Evolutionary conservation across 2,888 invertebrate genomes (phyloP).

Genomic region (Metopia argyrocephala): DNA sequence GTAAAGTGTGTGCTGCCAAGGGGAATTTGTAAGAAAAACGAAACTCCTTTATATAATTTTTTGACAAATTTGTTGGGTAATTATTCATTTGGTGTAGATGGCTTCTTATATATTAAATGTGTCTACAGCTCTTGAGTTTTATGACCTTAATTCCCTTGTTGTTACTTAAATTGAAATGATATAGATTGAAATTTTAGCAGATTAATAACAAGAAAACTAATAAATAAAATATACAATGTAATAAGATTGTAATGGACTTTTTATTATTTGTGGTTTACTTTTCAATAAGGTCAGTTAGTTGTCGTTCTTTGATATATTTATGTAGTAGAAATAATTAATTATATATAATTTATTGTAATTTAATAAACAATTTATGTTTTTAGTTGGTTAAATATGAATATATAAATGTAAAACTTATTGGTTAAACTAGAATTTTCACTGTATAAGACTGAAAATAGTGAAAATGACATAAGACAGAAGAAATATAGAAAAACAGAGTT

Average conservation of each 20-base stretch:
- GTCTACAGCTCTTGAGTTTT: constrained; percentile 46
- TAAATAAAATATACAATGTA: neutral
- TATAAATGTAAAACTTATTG: constrained; percentile 18
- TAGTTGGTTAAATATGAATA: constrained; percentile 6
- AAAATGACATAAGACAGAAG: too few relatives aligned
- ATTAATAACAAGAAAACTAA: neutral
- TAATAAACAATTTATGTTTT: constrained; percentile 17
- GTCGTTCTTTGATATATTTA: constrained; percentile 11
- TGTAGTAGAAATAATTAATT: constrained; percentile 35
- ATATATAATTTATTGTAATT: constrained; percentile 28
- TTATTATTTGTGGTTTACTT: neutral
- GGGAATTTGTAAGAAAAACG: neutral
- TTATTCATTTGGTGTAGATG: constrained; percentile 59
- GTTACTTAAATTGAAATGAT: constrained; percentile 11
- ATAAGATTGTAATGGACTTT: constrained; percentile 7
- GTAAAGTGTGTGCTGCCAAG: neutral
- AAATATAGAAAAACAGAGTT: too few relatives aligned
- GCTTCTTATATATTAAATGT: constrained; percentile 16
- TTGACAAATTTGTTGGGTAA: constrained; percentile 64
- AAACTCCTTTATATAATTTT: constrained; percentile 55
- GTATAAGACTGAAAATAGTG: neutral
- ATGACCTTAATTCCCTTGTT: constrained; percentile 47
- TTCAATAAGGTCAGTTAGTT: neutral
- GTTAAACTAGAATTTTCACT: neutral
- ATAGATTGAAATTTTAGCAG: constrained; percentile 8